Base-by-base conservation (phyloP, 2,888 invertebrate species). In the Gortyna flavago region DNA sequence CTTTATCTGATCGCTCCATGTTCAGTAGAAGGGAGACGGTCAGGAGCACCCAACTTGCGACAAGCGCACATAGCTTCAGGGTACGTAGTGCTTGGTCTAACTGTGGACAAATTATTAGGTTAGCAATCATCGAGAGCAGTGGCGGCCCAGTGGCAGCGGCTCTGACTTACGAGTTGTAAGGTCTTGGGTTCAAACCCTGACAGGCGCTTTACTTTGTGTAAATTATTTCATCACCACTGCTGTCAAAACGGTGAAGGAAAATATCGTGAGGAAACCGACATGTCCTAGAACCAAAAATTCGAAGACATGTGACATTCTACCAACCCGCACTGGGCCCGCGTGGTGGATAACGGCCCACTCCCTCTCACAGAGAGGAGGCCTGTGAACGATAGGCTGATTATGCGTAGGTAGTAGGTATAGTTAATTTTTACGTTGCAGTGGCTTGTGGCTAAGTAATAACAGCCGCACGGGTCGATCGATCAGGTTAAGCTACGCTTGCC, bases 21-120 rank as follows among this genome's bases (percentile, higher is more conserved):
- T 98, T 98, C 71, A 97, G 94, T 93, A 98, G 97, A 29, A 98
- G 93, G 13, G 98, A 97, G 21, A 97, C 97, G 0, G 98, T 98
- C 69, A 98, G 97, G 9, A 97, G 91, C 1, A 97, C 87, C 98
- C 98, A 98, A 65, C 97, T 96, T 0, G 95, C 94, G 3, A 97
- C 94, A 5, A 98, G 93, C 0, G 84, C 92, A 8, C 90, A 77
- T 7, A 96, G 84, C 83, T 96, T 96, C 16, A 95, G 8, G 0
- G 91, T 85, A 0, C 95, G 91, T 0, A 94, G 82, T 0, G 88
- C 88, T 29, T 88, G 88, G 4, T 90, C 85, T 6, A 94, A 76
- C 95, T 95, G 90, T 68, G 68, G 3, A 75, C 13, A 54, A 62
- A 32, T n/a, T 16, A 51, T 32, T 9, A 48, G 21, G 13, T 32